Base-by-base conservation (phyloP, 2,797 vertebrate species). In the Tragopan temminckii region DNA sequence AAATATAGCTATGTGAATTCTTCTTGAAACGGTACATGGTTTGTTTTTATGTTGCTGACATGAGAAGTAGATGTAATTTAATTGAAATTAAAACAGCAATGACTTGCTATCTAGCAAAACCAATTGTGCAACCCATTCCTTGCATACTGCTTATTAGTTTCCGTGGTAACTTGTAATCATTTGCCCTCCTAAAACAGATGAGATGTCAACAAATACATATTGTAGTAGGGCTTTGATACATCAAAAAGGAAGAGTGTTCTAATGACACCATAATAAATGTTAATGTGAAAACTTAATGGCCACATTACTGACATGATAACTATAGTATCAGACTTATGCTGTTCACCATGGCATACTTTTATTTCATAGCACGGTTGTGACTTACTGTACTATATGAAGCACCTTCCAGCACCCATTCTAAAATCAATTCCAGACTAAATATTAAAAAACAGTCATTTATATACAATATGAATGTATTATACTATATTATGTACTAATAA, bases 121-220 rank as follows among this genome's bases (percentile, higher is more conserved):
- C 69, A 92, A 88, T 91, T 91, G 90, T 67, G 62, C 74, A 82
- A 85, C 59, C 75, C 61, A 91, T 96, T 95, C 80, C 91, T 97
- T 96, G 84, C 91, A 95, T 66, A 91, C 58, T 90, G 85, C 93
- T 96, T 95, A 97, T 97, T 97, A 96, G 97, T 97, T 94, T 97
- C 97, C 97, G 95, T 97, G 97, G 97, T 95, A 98, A 98, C 95
- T 64, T 84, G 90, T 94, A 97, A 98, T 97, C 95, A 92, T 95
- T 98, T 97, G 88, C 96, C 96, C 97, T 95, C 86, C 85, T 95
- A 95, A 97, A 97, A 97, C 92, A 97, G 96, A 97, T 96, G 96
- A 97, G 94, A 97, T 97, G 94, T 96, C 97, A 97, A 96, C 96
- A 98, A 97, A 97, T 96, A 96, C 80, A 88, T 66, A 91, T 77